Evolutionary conservation across 1,140 invertebrate species (phyloP), one percentile per base, ranked within the genome.

Genomic region (Neocloeon triangulifer): DNA sequence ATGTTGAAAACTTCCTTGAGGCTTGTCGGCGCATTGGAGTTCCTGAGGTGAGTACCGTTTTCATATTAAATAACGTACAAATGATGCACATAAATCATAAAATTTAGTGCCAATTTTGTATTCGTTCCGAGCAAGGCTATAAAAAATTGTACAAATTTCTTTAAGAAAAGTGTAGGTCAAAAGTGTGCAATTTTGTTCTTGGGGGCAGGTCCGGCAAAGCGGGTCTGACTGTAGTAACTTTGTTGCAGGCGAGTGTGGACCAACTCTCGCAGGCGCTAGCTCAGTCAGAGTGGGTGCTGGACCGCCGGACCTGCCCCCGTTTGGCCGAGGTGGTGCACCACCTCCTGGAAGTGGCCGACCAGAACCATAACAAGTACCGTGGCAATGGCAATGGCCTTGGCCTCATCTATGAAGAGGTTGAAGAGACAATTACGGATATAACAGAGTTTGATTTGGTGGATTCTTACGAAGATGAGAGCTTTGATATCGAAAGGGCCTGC

Each of bases 1-100:
- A 94, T 56, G 85, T 92, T 10, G 86, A 94, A 48, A 92, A 92
- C 56, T 94, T 94, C 48, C 55, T 94, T 37, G 81, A 89, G 45
- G 88, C 88, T 10, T 92, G 88, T 58, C 65, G 79, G 35, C 79
- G 69, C 51, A 85, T 92, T 41, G 88, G 88, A 21, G 82, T 94
- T 9, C 74, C 85, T 58, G 81, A 91, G 72, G 88, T 92, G 58
- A 71, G 71, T 63, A 32, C 25, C 12, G 22, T 21, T n/a, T n/a
- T n/a, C n/a, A n/a, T n/a, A n/a, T n/a, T n/a, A n/a, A n/a, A n/a
- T n/a, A n/a, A n/a, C n/a, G n/a, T n/a, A n/a, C n/a, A n/a, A n/a
- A n/a, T n/a, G n/a, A n/a, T n/a, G n/a, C n/a, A 20, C 25, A 34
- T 43, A 23, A 18, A 15, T 9, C 6, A 19, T 32, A 8, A 34